Conservation (phyloP, 2,113 vertebrate genomes). For the Chunga burmeisteri region DNA sequence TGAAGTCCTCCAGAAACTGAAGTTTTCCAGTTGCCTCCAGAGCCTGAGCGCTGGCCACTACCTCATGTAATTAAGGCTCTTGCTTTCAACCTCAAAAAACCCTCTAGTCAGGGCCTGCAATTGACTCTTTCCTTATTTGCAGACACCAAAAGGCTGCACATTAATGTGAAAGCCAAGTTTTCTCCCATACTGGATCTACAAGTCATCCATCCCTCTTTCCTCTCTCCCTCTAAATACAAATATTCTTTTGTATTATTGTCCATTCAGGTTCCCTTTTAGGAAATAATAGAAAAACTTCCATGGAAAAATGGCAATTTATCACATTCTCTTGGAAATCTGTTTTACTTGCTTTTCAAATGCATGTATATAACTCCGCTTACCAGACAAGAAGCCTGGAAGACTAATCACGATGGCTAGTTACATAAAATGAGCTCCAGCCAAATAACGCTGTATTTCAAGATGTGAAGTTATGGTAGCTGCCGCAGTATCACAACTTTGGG, state of each 20-base stretch:
- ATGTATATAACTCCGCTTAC: background rate
- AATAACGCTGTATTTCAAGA: background rate
- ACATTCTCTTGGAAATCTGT: background rate
- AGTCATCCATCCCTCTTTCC: background rate
- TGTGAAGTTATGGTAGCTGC: background rate
- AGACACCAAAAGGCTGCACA: background rate
- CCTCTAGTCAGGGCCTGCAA: background rate
- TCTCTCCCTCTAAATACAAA: background rate
- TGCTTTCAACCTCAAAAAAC: background rate
- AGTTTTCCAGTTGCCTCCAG: background rate
- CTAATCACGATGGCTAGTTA: background rate
- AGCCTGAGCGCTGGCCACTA: background rate
- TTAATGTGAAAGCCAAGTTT: background rate
- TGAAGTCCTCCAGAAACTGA: background rate
- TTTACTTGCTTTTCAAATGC: background rate
- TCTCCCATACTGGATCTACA: background rate
- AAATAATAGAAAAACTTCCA: background rate
- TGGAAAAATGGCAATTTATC: background rate
- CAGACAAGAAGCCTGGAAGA: background rate
- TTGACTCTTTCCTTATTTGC: background rate
- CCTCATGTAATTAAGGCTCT: background rate
- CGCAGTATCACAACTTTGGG: background rate
- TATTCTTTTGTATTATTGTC: background rate
- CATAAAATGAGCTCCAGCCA: background rate
- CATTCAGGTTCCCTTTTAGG: background rate